Conservation (phyloP, 1,140 invertebrate genomes). For the Fopius arisanus region DNA sequence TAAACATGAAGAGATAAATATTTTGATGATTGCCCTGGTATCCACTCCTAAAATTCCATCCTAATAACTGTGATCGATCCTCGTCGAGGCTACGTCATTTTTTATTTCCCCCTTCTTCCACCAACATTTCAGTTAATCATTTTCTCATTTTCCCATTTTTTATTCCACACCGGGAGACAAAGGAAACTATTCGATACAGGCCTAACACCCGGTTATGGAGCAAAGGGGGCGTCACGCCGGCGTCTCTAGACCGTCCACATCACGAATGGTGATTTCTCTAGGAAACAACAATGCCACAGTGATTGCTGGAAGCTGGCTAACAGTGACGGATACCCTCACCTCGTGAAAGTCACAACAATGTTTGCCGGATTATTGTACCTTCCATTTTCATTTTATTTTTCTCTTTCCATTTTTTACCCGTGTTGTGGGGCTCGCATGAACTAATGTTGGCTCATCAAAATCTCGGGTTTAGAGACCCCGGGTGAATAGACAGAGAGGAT, state of each 20-base stretch:
- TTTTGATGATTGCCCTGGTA: not conserved
- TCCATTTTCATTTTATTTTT: constrained; percentile 32
- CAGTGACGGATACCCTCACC: constrained; percentile 59
- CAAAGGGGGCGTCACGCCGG: constrained; percentile 16
- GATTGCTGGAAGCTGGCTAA: constrained; percentile 43
- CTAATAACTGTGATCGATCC: constrained; percentile 21
- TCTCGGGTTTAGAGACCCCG: constrained; percentile 4
- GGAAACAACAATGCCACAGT: constrained; percentile 39
- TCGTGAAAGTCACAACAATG: constrained; percentile 61
- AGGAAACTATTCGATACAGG: not conserved
- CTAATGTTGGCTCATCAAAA: constrained; percentile 54
- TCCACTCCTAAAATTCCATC: not conserved
- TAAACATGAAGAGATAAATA: not conserved
- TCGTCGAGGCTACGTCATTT: not conserved
- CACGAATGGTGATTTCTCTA: constrained; percentile 44
- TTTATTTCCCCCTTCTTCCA: not conserved
- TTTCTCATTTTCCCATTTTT: not conserved
- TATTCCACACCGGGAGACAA: not conserved
- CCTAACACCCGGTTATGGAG: not conserved
- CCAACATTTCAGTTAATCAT: not conserved
- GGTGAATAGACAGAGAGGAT: constrained; percentile 15
- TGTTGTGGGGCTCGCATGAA: constrained; percentile 36
- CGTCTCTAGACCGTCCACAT: constrained; percentile 1
- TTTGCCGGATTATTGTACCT: constrained; percentile 45
- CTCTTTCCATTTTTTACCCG: constrained; percentile 31